These are phyloP conservation scores for Drosophila tsacasi DNA, from an alignment of 1,140 invertebrate genomes.

Conservation along the genomic window DNA sequence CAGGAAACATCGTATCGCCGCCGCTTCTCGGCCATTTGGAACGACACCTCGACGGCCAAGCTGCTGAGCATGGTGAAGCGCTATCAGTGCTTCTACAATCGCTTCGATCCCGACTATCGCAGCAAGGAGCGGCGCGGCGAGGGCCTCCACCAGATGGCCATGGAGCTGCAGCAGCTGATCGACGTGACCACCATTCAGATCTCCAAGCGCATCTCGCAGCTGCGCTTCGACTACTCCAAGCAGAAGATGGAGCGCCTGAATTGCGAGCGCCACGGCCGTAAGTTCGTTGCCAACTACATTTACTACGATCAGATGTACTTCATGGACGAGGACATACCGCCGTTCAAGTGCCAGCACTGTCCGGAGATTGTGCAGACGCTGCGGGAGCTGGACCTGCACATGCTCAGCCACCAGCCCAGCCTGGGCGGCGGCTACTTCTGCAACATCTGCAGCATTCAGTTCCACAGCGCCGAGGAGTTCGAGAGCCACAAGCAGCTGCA, in stretches of 20 bases:
- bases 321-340: slow-evolving; percentile 80
- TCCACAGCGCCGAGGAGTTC: slow-evolving; percentile 68
- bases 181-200: slow-evolving; percentile 81
- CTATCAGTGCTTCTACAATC: slow-evolving; percentile 80
- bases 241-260: slow-evolving; percentile 75
- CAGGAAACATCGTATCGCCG: slow-evolving; percentile 77
- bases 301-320: slow-evolving; percentile 81
- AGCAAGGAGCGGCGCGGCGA: slow-evolving; percentile 81
- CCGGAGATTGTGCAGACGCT: slow-evolving; percentile 71
- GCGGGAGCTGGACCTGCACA: slow-evolving; percentile 71
- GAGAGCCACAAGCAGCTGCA: slow-evolving; percentile 75
- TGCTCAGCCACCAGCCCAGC: slow-evolving; percentile 70
- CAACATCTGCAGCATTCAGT: slow-evolving; percentile 69
- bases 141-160: slow-evolving; percentile 76
- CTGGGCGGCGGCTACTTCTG: slow-evolving; percentile 65
- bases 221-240: slow-evolving; percentile 81
- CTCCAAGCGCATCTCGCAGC: slow-evolving; percentile 78
- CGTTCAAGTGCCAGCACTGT: slow-evolving; percentile 78
- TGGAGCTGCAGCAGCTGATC: slow-evolving; percentile 71
- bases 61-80: slow-evolving; percentile 71
- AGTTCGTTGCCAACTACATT: slow-evolving; percentile 72
- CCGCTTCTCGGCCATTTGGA: slow-evolving; percentile 80
- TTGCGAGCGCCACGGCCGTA: slow-evolving; percentile 67
- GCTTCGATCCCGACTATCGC: slow-evolving; percentile 78
- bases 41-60: slow-evolving; percentile 76